Conservation (phyloP, 30 jellyfish, hydroid and myxozoan species). For the Nemopilema nomurai region DNA sequence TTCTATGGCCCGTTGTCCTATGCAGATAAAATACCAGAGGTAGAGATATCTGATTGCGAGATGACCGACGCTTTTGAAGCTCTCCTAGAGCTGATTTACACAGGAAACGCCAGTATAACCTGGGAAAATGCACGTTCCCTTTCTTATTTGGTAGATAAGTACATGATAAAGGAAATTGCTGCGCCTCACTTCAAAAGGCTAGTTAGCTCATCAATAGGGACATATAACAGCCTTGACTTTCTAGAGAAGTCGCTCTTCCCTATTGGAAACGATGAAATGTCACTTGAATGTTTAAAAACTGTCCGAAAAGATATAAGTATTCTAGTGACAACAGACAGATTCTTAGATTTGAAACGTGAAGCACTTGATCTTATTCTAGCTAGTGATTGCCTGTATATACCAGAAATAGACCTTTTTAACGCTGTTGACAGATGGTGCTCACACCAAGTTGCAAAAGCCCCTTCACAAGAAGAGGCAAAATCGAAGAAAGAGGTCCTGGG, state of each 20-base stretch:
- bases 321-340: not conserved
- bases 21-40: not conserved
- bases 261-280: constrained; percentile 8
- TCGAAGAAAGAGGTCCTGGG: constrained; percentile 13
- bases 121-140: constrained; percentile 7
- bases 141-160: constrained; percentile 7
- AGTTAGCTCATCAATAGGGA: not conserved
- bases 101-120: not conserved
- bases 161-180: not conserved
- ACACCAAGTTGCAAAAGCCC: not conserved
- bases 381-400: not conserved
- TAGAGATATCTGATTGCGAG: constrained; percentile 20
- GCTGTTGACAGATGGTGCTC: constrained; percentile 25
- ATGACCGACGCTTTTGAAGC: not conserved
- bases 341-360: not conserved
- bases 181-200: not conserved
- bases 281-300: not conserved
- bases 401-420: constrained; percentile 1
- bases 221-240: not conserved
- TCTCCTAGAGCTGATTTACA: constrained; percentile 10
- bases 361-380: not conserved
- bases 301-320: not conserved
- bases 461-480: not conserved
- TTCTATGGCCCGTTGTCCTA: constrained; percentile 29
- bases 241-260: not conserved